Percentiles rank a stretch among this genome's conserved stretches.
Conservation (phyloP, 2,113 vertebrate genomes). For the Cryptomyrus ogoouensis region DNA sequence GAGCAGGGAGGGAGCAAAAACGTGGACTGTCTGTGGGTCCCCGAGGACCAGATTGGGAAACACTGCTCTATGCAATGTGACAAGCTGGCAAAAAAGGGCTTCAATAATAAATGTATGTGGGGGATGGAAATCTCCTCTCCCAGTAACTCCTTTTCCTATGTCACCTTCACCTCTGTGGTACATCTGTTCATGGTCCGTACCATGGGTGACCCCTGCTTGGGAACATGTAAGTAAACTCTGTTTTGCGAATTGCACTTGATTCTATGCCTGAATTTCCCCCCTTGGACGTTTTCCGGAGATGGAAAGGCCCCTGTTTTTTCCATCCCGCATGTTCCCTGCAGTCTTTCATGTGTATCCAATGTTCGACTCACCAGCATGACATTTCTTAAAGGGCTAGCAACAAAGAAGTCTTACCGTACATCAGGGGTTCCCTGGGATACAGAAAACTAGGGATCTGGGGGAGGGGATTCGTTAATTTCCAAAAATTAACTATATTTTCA, state of each 20-base stretch:
- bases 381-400: neutral
- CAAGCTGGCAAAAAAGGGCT: constrained; percentile 36
- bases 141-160: constrained; percentile 16
- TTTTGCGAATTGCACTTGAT: neutral
- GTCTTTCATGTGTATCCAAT: neutral
- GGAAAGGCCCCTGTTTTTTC: neutral
- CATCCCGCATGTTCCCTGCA: neutral
- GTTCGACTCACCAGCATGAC: neutral
- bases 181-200: neutral
- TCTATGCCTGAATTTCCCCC: neutral
- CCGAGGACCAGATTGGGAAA: neutral
- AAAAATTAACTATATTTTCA: neutral
- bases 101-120: constrained; percentile 48
- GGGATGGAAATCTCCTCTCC: neutral
- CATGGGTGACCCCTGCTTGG: neutral
- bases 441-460: neutral
- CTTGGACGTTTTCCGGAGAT: neutral
- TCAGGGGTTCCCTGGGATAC: neutral
- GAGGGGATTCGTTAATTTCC: neutral
- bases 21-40: neutral
- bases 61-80: constrained; percentile 43
- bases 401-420: neutral
- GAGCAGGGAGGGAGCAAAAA: neutral
- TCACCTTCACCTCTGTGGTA: constrained; percentile 19
- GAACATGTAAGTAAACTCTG: neutral